A percentile compares a stretch with the other conserved stretches of the same genome.
Conservation (phyloP, 30 jellyfish, hydroid and myxozoan genomes). For the Hydractinia echinata region DNA sequence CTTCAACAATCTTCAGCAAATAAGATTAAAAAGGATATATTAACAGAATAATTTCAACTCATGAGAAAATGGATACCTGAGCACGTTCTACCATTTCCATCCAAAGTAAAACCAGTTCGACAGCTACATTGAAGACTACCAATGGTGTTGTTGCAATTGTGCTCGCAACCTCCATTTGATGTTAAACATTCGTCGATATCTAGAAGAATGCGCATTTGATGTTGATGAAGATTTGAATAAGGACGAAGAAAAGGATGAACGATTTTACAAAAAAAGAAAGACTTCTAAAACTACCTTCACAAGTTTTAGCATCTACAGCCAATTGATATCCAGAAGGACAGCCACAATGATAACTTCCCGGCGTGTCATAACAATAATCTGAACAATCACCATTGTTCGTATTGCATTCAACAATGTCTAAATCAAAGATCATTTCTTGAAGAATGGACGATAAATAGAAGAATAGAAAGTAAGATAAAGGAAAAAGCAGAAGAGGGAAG, state of each 20-base stretch:
- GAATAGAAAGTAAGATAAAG: background rate
- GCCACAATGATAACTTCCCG: slow-evolving; percentile 4
- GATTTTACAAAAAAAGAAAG: background rate
- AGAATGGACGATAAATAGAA: background rate
- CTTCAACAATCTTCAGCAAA: too few species aligned
- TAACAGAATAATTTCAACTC: background rate
- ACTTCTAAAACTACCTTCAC: background rate
- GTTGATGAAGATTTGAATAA: too few species aligned
- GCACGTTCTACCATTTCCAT: slow-evolving; percentile 25
- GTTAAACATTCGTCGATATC: slow-evolving; percentile 4
- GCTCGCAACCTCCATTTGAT: slow-evolving; percentile 8
- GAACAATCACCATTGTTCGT: background rate
- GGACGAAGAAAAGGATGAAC: too few species aligned
- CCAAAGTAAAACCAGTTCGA: slow-evolving; percentile 26
- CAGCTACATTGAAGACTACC: slow-evolving; percentile 53
- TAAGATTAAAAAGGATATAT: too few species aligned
- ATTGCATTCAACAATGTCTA: slow-evolving; percentile 3
- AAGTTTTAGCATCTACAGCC: background rate
- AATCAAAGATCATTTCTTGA: background rate
- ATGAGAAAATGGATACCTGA: background rate
- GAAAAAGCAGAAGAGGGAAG: background rate
- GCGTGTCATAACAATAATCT: background rate
- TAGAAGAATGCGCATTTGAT: background rate
- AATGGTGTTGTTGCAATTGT: slow-evolving; percentile 40
- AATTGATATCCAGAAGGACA: slow-evolving; percentile 1